phyloP scores from a whole-genome alignment of 2,797 vertebrate genomes.

The Callimico goeldii region DNA sequence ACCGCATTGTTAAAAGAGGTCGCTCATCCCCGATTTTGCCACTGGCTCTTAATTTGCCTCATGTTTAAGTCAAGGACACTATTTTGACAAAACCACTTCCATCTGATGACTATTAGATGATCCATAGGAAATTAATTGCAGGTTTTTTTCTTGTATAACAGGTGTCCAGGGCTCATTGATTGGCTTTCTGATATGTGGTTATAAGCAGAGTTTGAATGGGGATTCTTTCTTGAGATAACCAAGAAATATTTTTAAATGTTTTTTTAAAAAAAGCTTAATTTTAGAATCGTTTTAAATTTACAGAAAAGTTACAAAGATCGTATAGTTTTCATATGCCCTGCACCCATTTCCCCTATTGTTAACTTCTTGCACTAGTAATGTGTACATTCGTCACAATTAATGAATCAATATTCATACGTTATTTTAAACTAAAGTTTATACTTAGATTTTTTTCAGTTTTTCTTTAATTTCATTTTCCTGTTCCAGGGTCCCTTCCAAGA shows the following conservation, averaged over 20 bases:
- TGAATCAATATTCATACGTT: not conserved
- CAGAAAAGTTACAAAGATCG: not conserved
- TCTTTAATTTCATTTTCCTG: constrained; percentile 1
- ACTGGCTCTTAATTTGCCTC: constrained; percentile 23
- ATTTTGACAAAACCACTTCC: constrained; percentile 31
- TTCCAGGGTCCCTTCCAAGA: not conserved
- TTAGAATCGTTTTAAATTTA: not conserved
- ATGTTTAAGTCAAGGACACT: constrained; percentile 25
- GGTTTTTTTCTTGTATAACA: not conserved
- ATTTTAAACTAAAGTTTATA: not conserved
- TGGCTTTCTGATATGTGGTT: not conserved
- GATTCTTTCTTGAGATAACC: not conserved
- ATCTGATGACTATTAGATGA: not conserved
- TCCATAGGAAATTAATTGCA: constrained; percentile 33
- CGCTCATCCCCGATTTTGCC: not conserved
- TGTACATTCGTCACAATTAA: not conserved
- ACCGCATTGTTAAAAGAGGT: not conserved
- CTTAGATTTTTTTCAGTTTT: not conserved
- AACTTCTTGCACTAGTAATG: not conserved
- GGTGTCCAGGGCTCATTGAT: not conserved
- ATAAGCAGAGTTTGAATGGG: constrained; percentile 30
- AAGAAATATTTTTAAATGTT: constrained; percentile 15
- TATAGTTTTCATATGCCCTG: not conserved
- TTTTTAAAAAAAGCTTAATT: not conserved
- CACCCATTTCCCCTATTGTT: not conserved